Percentiles rank a stretch among this genome's conserved stretches.
Evolutionary conservation across 2,888 invertebrate genomes (phyloP).

Genomic region (Sarcophaga variegata): DNA sequence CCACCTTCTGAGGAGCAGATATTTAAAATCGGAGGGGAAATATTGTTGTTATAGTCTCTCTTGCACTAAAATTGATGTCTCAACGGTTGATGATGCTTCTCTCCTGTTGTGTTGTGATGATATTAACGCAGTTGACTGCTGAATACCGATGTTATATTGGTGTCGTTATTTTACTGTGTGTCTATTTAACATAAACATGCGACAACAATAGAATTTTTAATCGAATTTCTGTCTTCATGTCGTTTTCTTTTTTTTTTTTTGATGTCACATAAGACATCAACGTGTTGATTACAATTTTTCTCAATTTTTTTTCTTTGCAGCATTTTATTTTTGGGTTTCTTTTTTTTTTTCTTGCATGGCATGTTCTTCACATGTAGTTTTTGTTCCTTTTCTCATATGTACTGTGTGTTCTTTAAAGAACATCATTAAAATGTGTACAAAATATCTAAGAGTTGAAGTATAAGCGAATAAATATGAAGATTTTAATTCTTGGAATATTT

Average conservation of each 20-base stretch:
- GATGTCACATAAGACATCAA: neutral
- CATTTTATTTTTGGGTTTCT: neutral
- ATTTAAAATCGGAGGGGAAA: neutral
- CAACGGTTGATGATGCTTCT: neutral
- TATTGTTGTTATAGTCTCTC: too few species aligned
- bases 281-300: neutral
- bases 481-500: too few species aligned
- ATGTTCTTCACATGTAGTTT: neutral
- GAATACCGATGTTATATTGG: conserved; percentile 8
- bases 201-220: conserved; percentile 67
- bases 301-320: neutral
- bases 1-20: neutral
- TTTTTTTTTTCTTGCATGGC: neutral
- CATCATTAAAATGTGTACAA: too few species aligned
- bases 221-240: conserved; percentile 60
- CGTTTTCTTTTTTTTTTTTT: conserved; percentile 36
- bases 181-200: conserved; percentile 63
- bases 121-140: neutral
- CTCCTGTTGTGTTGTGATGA: conserved; percentile 8
- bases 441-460: too few species aligned
- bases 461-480: too few species aligned
- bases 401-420: too few species aligned
- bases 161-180: conserved; percentile 45
- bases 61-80: too few species aligned
- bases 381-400: neutral